Evolutionary conservation across 1,140 invertebrate species (phyloP).

Genomic region (Drosophila punjabiensis): DNA sequence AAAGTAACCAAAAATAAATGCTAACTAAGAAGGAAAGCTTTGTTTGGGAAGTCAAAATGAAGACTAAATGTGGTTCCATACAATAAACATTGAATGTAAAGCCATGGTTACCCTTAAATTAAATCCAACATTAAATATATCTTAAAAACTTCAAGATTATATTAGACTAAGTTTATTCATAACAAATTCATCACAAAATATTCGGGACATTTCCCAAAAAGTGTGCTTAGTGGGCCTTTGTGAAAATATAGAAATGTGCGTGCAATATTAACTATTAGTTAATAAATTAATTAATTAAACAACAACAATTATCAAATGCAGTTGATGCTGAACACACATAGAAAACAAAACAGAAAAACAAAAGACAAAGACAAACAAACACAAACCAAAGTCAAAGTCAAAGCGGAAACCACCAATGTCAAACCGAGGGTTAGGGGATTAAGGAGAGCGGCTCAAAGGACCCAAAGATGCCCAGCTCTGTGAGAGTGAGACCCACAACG

Average conservation of each 20-base stretch:
- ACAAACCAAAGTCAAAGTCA: neutral
- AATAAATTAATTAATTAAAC: neutral
- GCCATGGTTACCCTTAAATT: too few relatives aligned
- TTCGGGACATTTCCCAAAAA: neutral
- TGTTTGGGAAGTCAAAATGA: neutral
- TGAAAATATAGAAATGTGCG: conserved; percentile 39
- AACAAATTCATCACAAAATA: too few relatives aligned
- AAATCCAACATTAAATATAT: too few relatives aligned
- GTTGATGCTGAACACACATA: conserved; percentile 3
- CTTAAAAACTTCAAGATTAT: too few relatives aligned
- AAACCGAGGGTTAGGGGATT: conserved; percentile 10
- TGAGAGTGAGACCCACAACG: conserved; percentile 45
- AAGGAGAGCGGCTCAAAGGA: conserved; percentile 41
- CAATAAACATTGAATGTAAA: neutral
- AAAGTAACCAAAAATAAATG: neutral
- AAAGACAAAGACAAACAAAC: conserved; percentile 6
- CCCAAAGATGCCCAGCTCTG: conserved; percentile 66
- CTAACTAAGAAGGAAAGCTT: neutral
- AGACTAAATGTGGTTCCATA: neutral
- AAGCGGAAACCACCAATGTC: conserved; percentile 18
- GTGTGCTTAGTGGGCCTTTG: neutral
- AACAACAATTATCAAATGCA: neutral
- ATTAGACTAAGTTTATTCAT: too few relatives aligned
- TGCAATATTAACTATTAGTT: neutral
- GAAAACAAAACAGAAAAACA: neutral